Evolutionary conservation across 2,113 vertebrate species (phyloP), one percentile per base, ranked within the genome.

Genomic region (Hymenochirus boettgeri): DNA sequence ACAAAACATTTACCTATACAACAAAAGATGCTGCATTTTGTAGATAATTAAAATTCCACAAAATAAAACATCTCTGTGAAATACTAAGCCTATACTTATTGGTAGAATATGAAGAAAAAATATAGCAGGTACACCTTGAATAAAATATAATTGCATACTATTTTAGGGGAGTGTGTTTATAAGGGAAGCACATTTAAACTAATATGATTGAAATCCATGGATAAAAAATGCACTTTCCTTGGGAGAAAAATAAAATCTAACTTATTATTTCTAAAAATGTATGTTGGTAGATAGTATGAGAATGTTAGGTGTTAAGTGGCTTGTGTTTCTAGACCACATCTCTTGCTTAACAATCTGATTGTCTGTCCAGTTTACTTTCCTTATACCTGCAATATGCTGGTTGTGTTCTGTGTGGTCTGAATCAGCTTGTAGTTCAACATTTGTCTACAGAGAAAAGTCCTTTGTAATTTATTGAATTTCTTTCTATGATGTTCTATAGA

Each of bases 401-500:
- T 93, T 94, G 93, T 97, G 92, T 91, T 98, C 91, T 95, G 90
- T 99, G 92, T 95, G 95, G 90, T 97, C 90, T 79, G 82, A 89
- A 93, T 90, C 95, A 91, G 90, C 90, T 93, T 96, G 93, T 97
- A 96, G 95, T 96, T 92, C 87, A 94, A 94, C 87, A 92, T 84
- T 78, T 84, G 88, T 95, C 93, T 96, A 95, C 29, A 66, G 21
- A 66, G 91, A 42, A 85, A 91, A 96, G 94, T 97, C 87, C 91
- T 97, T 97, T 99, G 93, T 99, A 99, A 99, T 97, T 99, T 98
- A 99, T 99, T 99, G 92, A 95, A 94, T 98, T 99, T 93, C 94
- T 99, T 98, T 98, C 94, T 98, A 99, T 99, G 93, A 96, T 97
- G 94, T 98, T 97, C 92, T 97, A 97, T 97, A 97, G 94, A 98